A percentile compares a stretch with the other conserved stretches of the same genome.
Evolutionary conservation across 2,888 invertebrate genomes (phyloP).

Genomic region (Caenorhabditis angaria): DNA sequence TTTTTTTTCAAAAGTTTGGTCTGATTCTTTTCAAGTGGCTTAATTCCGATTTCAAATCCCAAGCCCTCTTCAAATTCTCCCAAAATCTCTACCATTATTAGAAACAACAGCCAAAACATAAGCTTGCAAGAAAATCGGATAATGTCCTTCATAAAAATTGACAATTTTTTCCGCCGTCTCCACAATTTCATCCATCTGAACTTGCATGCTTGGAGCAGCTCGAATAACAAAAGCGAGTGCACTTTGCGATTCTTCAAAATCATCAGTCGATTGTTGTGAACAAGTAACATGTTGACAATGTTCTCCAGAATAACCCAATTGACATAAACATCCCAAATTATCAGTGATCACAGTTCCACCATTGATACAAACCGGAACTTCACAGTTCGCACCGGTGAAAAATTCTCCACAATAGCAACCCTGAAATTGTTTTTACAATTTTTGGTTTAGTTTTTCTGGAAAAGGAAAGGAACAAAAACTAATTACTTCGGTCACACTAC

Average conservation of each 20-base stretch:
- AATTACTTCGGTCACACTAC: not conserved
- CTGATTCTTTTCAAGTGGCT: no score
- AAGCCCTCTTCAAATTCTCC: no score
- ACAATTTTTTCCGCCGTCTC: conserved; percentile 37
- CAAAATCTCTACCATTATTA: conserved; percentile 51
- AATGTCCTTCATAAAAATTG: conserved; percentile 23
- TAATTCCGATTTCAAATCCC: no score
- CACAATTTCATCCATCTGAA: conserved; percentile 40
- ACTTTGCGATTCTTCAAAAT: conserved; percentile 42
- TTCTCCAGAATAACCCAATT: conserved; percentile 44
- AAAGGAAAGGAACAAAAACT: not conserved
- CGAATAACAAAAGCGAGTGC: conserved; percentile 58
- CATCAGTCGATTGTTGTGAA: conserved; percentile 27
- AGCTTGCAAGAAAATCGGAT: conserved; percentile 44
- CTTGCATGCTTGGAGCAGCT: conserved; percentile 42
- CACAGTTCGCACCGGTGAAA: conserved; percentile 51
- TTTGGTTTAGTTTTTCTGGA: not conserved
- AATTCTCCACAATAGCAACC: conserved; percentile 59
- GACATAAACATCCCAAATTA: conserved; percentile 39
- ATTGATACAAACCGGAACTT: conserved; percentile 51
- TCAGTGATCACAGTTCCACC: conserved; percentile 39
- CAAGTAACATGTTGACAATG: conserved; percentile 51
- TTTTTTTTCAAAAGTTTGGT: conserved; percentile 3
- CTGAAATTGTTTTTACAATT: conserved; percentile 18
- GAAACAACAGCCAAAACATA: conserved; percentile 49